Percentiles rank a stretch among this genome's conserved stretches.
phyloP scores from a whole-genome alignment of 1,140 invertebrate species.

The Aphis gossypii region DNA sequence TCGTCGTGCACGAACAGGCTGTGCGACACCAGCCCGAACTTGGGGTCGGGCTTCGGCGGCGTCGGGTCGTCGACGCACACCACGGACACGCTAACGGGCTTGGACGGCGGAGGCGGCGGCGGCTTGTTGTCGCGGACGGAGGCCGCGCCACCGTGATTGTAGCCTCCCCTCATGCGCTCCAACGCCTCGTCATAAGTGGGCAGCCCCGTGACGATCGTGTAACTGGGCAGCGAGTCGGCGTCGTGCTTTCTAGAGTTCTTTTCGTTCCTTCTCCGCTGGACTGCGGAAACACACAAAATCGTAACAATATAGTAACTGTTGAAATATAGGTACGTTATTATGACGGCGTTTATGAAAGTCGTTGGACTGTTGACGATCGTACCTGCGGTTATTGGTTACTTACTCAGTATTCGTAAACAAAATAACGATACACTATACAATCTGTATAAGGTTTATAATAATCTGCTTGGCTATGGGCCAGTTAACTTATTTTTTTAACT shows the following conservation, averaged over 20 bases:
- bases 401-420: no score
- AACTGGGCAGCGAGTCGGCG: slow-evolving; percentile 70
- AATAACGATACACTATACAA: no score
- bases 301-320: not conserved
- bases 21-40: slow-evolving; percentile 46
- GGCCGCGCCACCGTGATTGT: not conserved
- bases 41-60: not conserved
- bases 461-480: no score
- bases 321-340: no score
- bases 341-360: no score
- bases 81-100: not conserved
- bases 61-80: not conserved
- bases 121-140: not conserved
- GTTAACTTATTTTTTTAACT: no score
- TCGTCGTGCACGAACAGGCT: slow-evolving; percentile 24
- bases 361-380: no score
- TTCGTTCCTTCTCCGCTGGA: slow-evolving; percentile 24
- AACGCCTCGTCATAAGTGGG: slow-evolving; percentile 72
- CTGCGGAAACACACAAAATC: slow-evolving; percentile 14
- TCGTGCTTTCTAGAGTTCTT: slow-evolving; percentile 43
- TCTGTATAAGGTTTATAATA: no score
- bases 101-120: not conserved
- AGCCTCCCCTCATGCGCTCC: slow-evolving; percentile 65
- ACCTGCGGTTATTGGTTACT: no score
- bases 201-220: slow-evolving; percentile 71